phyloP scores from a whole-genome alignment of 2,113 vertebrate species.

The Eira barbara region DNA sequence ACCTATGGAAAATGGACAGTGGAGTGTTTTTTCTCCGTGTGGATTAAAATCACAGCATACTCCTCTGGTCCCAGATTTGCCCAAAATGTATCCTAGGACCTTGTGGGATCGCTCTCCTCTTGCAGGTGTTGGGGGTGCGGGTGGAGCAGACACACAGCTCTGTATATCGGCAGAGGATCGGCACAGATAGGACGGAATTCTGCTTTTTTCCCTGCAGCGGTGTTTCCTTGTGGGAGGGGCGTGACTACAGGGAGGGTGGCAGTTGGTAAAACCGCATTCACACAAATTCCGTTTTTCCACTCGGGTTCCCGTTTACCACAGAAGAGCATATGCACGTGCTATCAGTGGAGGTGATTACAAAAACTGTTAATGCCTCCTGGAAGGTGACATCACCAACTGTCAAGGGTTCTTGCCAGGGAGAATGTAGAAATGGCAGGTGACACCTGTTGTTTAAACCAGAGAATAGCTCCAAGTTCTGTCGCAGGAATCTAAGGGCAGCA shows the following conservation, averaged over 20 bases:
- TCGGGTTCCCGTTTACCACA: neutral
- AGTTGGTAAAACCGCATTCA: neutral
- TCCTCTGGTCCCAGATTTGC: conserved; percentile 51
- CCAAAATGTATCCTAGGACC: conserved; percentile 10
- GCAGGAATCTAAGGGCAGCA: neutral
- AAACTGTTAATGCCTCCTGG: conserved; percentile 43
- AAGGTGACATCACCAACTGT: conserved; percentile 47
- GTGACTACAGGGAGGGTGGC: rapidly evolving
- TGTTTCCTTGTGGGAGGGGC: neutral
- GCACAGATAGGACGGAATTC: conserved; percentile 45
- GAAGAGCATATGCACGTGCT: neutral
- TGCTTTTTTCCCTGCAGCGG: neutral
- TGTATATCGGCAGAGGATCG: neutral
- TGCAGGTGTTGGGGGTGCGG: neutral
- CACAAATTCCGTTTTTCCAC: neutral
- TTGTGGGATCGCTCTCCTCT: neutral
- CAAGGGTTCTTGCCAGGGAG: conserved; percentile 31
- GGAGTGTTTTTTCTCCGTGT: conserved; percentile 8
- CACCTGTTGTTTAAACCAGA: conserved; percentile 47
- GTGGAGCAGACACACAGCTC: too few relatives aligned
- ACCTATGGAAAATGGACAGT: conserved; percentile 44
- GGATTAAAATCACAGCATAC: conserved; percentile 16
- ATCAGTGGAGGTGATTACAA: neutral
- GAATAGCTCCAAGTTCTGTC: neutral
- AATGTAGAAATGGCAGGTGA: neutral